A percentile compares a stretch with the other conserved stretches of the same genome.
Evolutionary conservation across 2,888 invertebrate genomes (phyloP).

Genomic region (Scaptomyza cyrtandrae): DNA sequence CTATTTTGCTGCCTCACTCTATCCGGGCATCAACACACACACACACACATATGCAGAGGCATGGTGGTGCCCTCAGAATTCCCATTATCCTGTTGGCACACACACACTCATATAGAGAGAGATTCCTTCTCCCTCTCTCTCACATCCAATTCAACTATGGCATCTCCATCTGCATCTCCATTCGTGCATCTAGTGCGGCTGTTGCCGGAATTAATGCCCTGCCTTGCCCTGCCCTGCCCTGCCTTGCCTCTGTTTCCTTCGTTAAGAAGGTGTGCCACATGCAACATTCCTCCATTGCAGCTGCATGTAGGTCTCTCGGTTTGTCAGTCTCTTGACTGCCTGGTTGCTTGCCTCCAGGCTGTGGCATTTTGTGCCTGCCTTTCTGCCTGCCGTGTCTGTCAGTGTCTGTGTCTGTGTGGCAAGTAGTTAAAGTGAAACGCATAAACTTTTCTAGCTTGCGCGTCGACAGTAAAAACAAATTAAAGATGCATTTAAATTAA

Average conservation of each 20-base stretch:
- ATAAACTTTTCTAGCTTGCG: constrained; percentile 26
- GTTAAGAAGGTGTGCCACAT: constrained; percentile 5
- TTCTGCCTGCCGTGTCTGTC: not conserved
- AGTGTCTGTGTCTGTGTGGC: constrained; percentile 2
- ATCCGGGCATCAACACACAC: constrained; percentile 45
- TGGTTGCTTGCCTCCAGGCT: not conserved
- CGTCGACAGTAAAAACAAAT: constrained; percentile 32
- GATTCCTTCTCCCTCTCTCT: not conserved
- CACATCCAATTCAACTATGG: constrained; percentile 25
- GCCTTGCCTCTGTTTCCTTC: constrained; percentile 7
- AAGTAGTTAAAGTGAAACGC: constrained; percentile 32
- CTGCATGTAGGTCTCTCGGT: no score
- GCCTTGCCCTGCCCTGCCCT: not conserved
- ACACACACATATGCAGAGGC: constrained; percentile 6
- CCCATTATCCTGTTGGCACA: constrained; percentile 29
- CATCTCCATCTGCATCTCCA: constrained; percentile 36
- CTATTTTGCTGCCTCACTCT: constrained; percentile 55
- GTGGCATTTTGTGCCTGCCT: constrained; percentile 14
- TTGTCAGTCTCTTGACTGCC: not conserved
- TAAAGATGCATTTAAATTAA: constrained; percentile 46
- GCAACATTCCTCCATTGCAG: constrained; percentile 7
- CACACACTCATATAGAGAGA: constrained; percentile 13
- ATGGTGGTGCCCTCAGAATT: constrained; percentile 40
- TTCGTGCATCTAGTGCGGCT: constrained; percentile 27
- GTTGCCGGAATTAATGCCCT: constrained; percentile 61